These are phyloP conservation scores for Entelurus aequoreus DNA, from an alignment of 2,113 vertebrate species.

Conservation along the genomic window DNA sequence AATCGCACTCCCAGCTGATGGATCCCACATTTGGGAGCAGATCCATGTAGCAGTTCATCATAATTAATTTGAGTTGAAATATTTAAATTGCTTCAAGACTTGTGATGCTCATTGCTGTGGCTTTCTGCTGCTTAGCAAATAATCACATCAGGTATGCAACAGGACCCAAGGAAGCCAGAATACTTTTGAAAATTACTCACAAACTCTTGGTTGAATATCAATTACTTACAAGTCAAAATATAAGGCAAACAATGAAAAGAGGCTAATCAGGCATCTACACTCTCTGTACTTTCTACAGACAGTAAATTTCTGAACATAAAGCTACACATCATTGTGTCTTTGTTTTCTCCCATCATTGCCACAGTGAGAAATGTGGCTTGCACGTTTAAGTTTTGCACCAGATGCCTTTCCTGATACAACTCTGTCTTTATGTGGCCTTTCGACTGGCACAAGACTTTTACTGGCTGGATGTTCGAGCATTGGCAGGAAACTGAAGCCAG, in stretches of 20 bases:
- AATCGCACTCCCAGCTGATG: conserved; percentile 13
- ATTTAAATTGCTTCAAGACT: conserved; percentile 25
- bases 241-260: conserved; percentile 44
- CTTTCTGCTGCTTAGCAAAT: conserved; percentile 3
- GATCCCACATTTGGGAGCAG: conserved; percentile 22
- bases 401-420: no score
- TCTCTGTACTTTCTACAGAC: neutral
- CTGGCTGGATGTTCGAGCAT: no score
- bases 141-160: conserved; percentile 12
- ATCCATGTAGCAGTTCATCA: conserved; percentile 19
- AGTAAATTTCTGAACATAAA: neutral
- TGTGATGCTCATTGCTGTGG: conserved; percentile 1
- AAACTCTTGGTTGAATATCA: conserved; percentile 16
- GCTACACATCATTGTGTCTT: no score
- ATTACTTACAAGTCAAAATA: neutral
- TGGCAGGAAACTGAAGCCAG: no score
- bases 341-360: no score
- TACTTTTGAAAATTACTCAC: conserved; percentile 36
- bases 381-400: no score
- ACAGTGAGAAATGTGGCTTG: no score
- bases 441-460: no score
- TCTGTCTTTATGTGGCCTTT: no score
- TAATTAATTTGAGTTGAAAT: conserved; percentile 19
- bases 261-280: conserved; percentile 31
- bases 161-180: conserved; percentile 13